Evolutionary conservation across 37 sponge, comb jelly and placozoan genomes (phyloP).

Genomic region (Sycon ciliatum): DNA sequence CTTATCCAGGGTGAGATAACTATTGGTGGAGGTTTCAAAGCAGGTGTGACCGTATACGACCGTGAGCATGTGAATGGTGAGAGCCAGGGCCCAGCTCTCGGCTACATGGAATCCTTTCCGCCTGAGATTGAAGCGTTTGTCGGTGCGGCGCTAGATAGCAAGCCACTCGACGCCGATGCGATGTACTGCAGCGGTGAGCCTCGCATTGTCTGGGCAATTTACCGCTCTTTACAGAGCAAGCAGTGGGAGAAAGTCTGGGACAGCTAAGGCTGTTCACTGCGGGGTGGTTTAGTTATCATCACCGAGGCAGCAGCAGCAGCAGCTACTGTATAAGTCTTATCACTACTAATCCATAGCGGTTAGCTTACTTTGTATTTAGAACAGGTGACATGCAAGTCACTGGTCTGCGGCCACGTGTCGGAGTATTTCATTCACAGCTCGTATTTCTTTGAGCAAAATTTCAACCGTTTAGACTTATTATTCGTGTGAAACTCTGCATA

Average conservation of each 20-base stretch:
- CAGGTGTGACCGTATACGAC: conserved; percentile 25
- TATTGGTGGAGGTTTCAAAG: conserved; percentile 38
- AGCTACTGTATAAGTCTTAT: too few species aligned
- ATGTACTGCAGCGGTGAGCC: conserved; percentile 18
- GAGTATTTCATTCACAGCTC: too few species aligned
- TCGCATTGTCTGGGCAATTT: conserved; percentile 10
- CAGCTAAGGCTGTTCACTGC: too few species aligned
- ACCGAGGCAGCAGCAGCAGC: too few species aligned
- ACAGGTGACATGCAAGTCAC: too few species aligned
- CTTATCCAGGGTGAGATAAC: conserved; percentile 54
- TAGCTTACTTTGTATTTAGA: too few species aligned
- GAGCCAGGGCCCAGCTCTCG: conserved; percentile 16
- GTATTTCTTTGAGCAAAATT: too few species aligned
- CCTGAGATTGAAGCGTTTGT: conserved; percentile 37
- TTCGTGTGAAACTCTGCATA: too few species aligned
- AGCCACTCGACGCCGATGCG: conserved; percentile 23
- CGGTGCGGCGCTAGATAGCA: not conserved
- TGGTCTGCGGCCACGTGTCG: too few species aligned
- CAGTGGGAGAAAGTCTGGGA: not conserved
- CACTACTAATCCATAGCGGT: too few species aligned
- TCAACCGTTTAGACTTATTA: too few species aligned
- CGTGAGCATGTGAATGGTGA: not conserved
- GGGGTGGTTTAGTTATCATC: too few species aligned
- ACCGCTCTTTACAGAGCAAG: not conserved
- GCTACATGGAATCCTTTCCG: conserved; percentile 32